Evolutionary conservation across 2,888 invertebrate genomes (phyloP), one percentile per base, ranked within the genome.

Genomic region (Elysia crispata): DNA sequence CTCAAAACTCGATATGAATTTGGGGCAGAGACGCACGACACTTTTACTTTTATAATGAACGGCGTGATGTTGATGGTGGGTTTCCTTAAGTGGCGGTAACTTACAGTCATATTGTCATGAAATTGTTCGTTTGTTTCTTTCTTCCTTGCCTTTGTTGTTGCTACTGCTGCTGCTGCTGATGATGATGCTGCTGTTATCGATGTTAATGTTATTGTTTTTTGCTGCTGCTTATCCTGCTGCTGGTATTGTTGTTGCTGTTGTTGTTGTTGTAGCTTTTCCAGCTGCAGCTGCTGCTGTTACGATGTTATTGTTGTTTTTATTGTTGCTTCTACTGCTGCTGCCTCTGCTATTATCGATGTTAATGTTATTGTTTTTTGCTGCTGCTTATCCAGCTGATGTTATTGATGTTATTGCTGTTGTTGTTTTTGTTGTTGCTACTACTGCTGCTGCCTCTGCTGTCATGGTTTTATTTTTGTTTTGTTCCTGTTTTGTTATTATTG

Each of bases 401-500:
- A 6, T 8, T 60, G 62, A 60, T 60, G 62, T 8, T 60, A 6
- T 8, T 60, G 62, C 3, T 60, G 62, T 8, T 86, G 1, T 50
- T 85, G n/a, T 88, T 89, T 76, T 90, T 90, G 77, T 31, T 86
- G 0, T 74, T 86, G n/a, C n/a, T n/a, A n/a, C n/a, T n/a, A n/a
- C n/a, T n/a, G n/a, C 87, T 90, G 31, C 82, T 89, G n/a, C n/a
- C n/a, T n/a, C n/a, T n/a, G 8, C 69, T 87, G 15, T 85, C 87
- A 13, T 89, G 90, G 1, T n/a, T n/a, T n/a, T n/a, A n/a, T 54
- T 60, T 3, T 8, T 60, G 62, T 8, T 60, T 3, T 3, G n/a
- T n/a, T n/a, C n/a, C n/a, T n/a, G n/a, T n/a, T n/a, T n/a, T n/a
- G n/a, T n/a, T n/a, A n/a, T n/a, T n/a, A n/a, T n/a, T n/a, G n/a